phyloP scores from a whole-genome alignment of 2,113 vertebrate species.

The Saimiri boliviensis region DNA sequence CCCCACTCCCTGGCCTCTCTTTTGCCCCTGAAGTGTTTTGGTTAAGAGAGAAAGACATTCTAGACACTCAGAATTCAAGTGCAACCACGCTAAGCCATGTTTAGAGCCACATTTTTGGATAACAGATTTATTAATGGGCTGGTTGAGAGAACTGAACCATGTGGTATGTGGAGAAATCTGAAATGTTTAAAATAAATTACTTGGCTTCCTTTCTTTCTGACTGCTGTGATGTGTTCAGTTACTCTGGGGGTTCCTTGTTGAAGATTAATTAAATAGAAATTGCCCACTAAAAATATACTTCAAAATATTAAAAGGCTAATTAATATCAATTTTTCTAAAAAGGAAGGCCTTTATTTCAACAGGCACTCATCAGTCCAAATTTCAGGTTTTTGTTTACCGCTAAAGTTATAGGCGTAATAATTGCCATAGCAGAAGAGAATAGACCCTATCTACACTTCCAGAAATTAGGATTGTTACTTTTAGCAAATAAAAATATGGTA shows the following conservation, averaged over 20 bases:
- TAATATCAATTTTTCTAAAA: conserved; percentile 5
- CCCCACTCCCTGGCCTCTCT: conserved; percentile 2
- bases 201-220: conserved; percentile 76
- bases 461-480: neutral
- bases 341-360: neutral
- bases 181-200: conserved; percentile 82
- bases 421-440: neutral
- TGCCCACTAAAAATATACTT: conserved; percentile 47
- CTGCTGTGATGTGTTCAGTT: conserved; percentile 76
- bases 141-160: conserved; percentile 82
- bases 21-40: conserved; percentile 65
- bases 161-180: conserved; percentile 80
- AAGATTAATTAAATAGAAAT: conserved; percentile 64
- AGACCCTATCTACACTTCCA: neutral
- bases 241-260: conserved; percentile 65
- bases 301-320: neutral
- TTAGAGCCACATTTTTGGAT: conserved; percentile 76
- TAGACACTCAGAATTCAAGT: conserved; percentile 64
- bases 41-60: conserved; percentile 49
- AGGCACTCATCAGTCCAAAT: neutral
- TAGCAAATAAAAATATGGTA: conserved; percentile 28
- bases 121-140: conserved; percentile 81
- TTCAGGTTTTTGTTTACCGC: neutral
- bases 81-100: conserved; percentile 51
- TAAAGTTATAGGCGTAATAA: neutral